Evolutionary conservation across 2,113 vertebrate species (phyloP), one percentile per base, ranked within the genome.

Genomic region (Nycticebus coucang): DNA sequence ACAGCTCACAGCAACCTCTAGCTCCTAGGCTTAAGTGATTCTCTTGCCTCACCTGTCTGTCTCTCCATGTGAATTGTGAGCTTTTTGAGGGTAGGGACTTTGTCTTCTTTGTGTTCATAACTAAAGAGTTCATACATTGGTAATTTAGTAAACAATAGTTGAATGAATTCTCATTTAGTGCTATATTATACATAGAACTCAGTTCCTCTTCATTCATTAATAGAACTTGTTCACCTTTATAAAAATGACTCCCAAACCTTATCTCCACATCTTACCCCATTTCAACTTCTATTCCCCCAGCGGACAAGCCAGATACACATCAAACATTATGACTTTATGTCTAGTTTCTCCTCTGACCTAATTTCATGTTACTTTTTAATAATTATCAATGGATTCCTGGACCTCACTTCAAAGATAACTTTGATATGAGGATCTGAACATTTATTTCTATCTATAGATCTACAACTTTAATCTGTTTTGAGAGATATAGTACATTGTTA

Each of bases 331-430:
- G 18, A 81, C 14, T 57, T 18, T 33, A 0, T 57, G 24, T 50
- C 30, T 87, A 28, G 15, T 66, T 84, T 81, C 53, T 28, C 37
- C 13, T 81, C 13, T 28, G 28, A 50, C 35, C 12, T 87, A 2
- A 88, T 93, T 91, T 53, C n/a, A 7, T 5, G 2, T 11, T 11
- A 14, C 50, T 85, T 81, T 77, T 7, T 57, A 37, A 28, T 68
- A 37, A 69, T 87, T 95, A n/a, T 69, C 21, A 64, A 93, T 45
- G n/a, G 19, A 62, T 78, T 85, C n/a, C 80, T 93, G 30, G 18
- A 69, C 91, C 62, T 96, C 18, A 89, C 69, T 82, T 96, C 33
- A 89, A 79, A 78, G 82, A 74, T 90, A 60, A 55, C 71, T 66
- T 26, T 94, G 68, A 57, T 85, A 4, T 26, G 37, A 94, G 60